Evolutionary conservation across 1,140 invertebrate genomes (phyloP), one percentile per base, ranked within the genome.

Genomic region (Cydia amplana): DNA sequence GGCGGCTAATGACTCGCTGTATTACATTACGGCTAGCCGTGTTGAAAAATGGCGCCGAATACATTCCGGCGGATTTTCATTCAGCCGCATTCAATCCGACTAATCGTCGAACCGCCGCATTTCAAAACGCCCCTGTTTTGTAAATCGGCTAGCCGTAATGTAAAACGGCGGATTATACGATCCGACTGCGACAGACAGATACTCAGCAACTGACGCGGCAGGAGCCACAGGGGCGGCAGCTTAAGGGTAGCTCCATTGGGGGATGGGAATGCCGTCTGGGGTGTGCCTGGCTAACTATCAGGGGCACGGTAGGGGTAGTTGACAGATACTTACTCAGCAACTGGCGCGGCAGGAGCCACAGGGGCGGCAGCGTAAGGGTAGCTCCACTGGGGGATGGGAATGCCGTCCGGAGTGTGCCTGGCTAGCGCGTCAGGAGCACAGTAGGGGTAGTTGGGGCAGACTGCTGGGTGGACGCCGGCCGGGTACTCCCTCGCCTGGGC

Each of bases 361-460:
- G 89, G 78, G 87, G 90, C 77, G 87, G 83, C 84, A 85, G 90
- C 83, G 87, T 89, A 72, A 88, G 93, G 92, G 89, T 82, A 92
- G 65, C 84, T 91, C 93, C 93, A 94, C 83, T 87, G 92, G 65
- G 88, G 93, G 84, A 91, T 91, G 78, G 93, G 93, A 78, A 89
- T 86, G 43, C 89, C 91, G 36, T 90, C 87, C 6, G 93, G 89
- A 51, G 85, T 91, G 86, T 91, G 82, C 6, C 90, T 80, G 9
- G 90, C 87, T 43, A 94, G 80, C 16, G 93, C 74, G 1, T 79
- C 85, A 36, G 90, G 86, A 79, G 93, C 92, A 63, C 93, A 94
- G 88, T 87, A 92, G 20, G 93, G 93, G 86, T 94, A 94, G 90
- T 94, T 92, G 70, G 94, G 94, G 85, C 94, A 94, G 10, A 93